These are phyloP conservation scores for Apostichopus parvimensis DNA, from an alignment of 35 echinoderm and acorn worm species.

Conservation along the genomic window DNA sequence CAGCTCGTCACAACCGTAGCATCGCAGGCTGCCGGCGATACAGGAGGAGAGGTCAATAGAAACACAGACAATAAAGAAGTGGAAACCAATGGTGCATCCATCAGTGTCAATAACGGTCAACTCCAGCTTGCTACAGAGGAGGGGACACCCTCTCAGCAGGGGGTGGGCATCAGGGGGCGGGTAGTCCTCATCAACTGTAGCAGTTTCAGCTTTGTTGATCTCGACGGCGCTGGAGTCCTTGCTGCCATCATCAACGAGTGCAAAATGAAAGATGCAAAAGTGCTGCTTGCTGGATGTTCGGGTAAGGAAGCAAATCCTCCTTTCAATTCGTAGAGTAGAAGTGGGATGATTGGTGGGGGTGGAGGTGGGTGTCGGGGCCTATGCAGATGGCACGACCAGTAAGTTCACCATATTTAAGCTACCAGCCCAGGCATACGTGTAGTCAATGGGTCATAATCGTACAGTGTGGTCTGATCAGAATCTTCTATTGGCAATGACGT, in stretches of 20 bases:
- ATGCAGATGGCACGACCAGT: too few relatives aligned
- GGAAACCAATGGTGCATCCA: not conserved
- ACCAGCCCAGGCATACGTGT: too few relatives aligned
- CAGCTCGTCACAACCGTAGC: not conserved
- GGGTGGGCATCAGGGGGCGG: too few relatives aligned
- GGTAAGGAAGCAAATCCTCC: not conserved
- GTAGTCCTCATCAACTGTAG: conserved; percentile 21
- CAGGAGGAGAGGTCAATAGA: not conserved
- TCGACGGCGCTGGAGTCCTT: not conserved
- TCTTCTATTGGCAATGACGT: too few relatives aligned
- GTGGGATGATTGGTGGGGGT: too few relatives aligned
- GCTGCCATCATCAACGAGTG: conserved; percentile 4
- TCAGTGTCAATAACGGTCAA: not conserved
- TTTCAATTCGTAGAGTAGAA: too few relatives aligned
- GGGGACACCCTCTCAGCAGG: not conserved
- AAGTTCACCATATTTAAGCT: too few relatives aligned
- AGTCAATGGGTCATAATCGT: too few relatives aligned
- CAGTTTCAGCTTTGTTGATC: conserved; percentile 31
- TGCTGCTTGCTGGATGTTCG: conserved; percentile 16
- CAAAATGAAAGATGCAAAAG: not conserved
- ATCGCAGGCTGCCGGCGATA: not conserved
- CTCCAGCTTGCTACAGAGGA: not conserved
- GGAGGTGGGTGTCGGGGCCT: too few relatives aligned
- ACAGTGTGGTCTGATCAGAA: too few relatives aligned
- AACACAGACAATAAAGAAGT: not conserved